A percentile compares a stretch with the other conserved stretches of the same genome.
phyloP scores from a whole-genome alignment of 1,140 invertebrate genomes.

The Drosophila kohkoa region DNA sequence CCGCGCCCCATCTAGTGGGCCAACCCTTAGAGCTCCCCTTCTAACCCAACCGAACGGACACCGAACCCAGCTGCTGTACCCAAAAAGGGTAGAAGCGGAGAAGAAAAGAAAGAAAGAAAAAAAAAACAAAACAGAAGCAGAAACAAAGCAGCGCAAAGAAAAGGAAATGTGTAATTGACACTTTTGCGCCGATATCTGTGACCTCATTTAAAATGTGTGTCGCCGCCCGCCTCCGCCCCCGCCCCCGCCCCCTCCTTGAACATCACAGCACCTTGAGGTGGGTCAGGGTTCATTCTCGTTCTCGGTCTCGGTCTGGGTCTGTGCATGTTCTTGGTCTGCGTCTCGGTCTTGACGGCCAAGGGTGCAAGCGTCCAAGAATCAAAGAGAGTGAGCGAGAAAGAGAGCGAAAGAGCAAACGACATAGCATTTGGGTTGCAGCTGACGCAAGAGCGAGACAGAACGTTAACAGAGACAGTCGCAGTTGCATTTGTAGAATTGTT shows the following conservation, averaged over 20 bases:
- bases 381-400: too few relatives aligned
- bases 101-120: conserved; percentile 36
- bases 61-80: conserved; percentile 19
- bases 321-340: background rate
- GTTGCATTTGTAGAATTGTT: background rate
- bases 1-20: background rate
- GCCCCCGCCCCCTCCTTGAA: background rate
- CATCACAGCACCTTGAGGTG: conserved; percentile 66
- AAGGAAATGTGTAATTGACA: conserved; percentile 75
- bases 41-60: conserved; percentile 1
- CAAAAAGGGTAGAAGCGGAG: background rate
- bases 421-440: too few relatives aligned
- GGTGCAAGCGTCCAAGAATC: conserved; percentile 1
- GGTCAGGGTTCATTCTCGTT: conserved; percentile 53
- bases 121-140: background rate
- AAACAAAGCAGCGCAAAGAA: conserved; percentile 16
- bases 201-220: conserved; percentile 80
- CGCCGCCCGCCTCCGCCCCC: conserved; percentile 14
- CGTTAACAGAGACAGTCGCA: background rate
- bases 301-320: background rate
- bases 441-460: background rate
- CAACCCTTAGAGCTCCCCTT: background rate
- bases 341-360: conserved; percentile 29
- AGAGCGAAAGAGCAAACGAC: too few relatives aligned
- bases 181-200: conserved; percentile 77